Percentiles rank a stretch among this genome's conserved stretches.
Conservation (phyloP, 2,797 vertebrate species). For the Epinephelus malabaricus region DNA sequence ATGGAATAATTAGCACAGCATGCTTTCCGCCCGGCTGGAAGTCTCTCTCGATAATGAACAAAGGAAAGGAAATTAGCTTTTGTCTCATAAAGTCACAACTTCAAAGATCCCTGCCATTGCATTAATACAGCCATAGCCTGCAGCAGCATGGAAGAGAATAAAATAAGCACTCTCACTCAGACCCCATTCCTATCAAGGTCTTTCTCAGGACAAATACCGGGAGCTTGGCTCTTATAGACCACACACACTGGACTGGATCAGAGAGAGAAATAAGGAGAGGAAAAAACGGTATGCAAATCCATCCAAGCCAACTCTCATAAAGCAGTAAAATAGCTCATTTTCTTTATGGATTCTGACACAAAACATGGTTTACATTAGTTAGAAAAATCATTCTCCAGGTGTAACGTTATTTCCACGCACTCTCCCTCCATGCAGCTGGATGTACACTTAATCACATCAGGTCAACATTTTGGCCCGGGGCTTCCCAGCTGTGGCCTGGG, state of each 20-base stretch:
- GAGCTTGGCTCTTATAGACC: constrained; percentile 79
- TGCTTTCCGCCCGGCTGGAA: constrained; percentile 96
- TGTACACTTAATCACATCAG: constrained; percentile 75
- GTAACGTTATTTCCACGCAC: constrained; percentile 45
- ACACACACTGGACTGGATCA: constrained; percentile 67
- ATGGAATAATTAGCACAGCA: constrained; percentile 99
- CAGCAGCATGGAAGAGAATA: constrained; percentile 90
- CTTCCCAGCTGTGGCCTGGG: constrained; percentile 78
- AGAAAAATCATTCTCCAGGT: constrained; percentile 56
- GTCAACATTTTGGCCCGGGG: constrained; percentile 66
- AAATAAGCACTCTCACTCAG: constrained; percentile 90
- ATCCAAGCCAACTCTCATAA: constrained; percentile 11
- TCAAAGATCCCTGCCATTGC: constrained; percentile 98
- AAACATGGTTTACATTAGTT: constrained; percentile 26
- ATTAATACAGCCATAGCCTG: constrained; percentile 97
- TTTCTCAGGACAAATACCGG: constrained; percentile 95
- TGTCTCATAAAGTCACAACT: constrained; percentile 98
- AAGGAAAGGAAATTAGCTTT: constrained; percentile 98
- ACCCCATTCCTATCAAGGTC: constrained; percentile 93
- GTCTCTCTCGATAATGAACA: constrained; percentile 97
- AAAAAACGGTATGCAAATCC: constrained; percentile 36
- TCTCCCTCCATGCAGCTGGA: constrained; percentile 75
- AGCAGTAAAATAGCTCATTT: constrained; percentile 4
- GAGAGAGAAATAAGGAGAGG: constrained; percentile 34
- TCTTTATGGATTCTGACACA: constrained; percentile 16